These are phyloP conservation scores for Dusona sp. DNA, from an alignment of 2,888 invertebrate species.

Conservation along the genomic window DNA sequence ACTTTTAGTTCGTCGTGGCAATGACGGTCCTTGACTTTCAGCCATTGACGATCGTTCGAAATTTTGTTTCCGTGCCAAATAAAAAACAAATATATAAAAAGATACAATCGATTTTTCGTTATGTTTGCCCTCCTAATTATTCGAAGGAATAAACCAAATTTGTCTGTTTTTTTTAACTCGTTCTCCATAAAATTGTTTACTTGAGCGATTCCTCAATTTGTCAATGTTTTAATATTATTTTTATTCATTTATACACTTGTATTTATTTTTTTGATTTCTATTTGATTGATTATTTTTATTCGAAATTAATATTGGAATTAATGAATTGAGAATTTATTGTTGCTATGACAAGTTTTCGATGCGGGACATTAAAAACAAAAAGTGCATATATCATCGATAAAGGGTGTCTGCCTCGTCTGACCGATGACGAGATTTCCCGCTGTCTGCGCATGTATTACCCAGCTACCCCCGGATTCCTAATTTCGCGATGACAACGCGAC, in stretches of 20 bases:
- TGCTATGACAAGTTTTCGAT: neutral
- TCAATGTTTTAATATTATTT: neutral
- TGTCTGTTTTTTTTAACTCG: neutral
- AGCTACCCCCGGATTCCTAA: constrained; percentile 15
- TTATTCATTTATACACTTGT: neutral
- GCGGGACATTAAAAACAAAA: neutral
- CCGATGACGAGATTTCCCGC: constrained; percentile 3
- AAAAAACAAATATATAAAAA: constrained; percentile 28
- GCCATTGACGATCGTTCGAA: constrained; percentile 26
- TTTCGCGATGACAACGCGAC: constrained; percentile 26
- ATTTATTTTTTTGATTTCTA: neutral
- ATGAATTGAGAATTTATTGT: neutral
- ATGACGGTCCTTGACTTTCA: constrained; percentile 10
- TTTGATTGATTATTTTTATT: neutral
- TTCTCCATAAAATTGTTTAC: neutral
- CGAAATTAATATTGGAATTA: neutral
- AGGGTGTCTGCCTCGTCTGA: neutral
- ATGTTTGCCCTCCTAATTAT: neutral
- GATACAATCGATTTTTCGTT: neutral
- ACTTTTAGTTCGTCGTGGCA: constrained; percentile 7
- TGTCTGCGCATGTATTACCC: constrained; percentile 3
- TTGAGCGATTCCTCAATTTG: neutral
- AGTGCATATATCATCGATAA: too few species aligned
- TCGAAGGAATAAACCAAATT: neutral
- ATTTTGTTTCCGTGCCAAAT: constrained; percentile 54